phyloP scores from a whole-genome alignment of 2,113 vertebrate genomes.

The Narcine bancroftii region DNA sequence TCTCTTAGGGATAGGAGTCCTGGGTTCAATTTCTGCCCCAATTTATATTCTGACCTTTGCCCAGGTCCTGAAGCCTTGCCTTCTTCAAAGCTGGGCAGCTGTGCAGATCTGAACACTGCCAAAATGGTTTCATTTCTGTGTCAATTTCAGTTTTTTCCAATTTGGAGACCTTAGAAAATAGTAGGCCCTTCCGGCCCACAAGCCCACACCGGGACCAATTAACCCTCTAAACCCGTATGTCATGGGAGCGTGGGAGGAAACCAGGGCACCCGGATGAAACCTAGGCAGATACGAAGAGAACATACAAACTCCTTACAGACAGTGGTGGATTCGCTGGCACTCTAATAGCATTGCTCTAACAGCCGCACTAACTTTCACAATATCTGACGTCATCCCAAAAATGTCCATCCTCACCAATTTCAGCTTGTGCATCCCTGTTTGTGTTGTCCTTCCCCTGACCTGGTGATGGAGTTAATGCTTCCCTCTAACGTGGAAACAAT shows the following conservation, averaged over 20 bases:
- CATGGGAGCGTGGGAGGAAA: no score
- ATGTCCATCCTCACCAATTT: background rate
- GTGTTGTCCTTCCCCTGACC: background rate
- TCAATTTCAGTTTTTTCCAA: no score
- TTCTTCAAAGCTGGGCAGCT: background rate
- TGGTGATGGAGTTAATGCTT: background rate
- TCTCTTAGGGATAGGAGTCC: background rate
- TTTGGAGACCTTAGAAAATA: no score
- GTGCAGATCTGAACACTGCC: background rate
- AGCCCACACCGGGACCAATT: no score
- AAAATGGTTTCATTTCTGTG: background rate
- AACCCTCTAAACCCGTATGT: no score
- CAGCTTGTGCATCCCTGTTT: background rate
- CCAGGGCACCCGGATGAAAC: no score
- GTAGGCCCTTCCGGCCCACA: no score
- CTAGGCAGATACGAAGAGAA: no score
- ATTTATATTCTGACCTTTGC: background rate
- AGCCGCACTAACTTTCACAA: no score
- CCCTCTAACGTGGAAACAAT: constrained; percentile 6
- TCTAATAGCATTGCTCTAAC: no score
- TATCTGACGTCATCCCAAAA: background rate
- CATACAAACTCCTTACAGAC: no score
- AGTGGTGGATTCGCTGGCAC: no score
- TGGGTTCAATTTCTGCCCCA: background rate
- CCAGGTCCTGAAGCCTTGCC: background rate